phyloP scores from a whole-genome alignment of 2,888 invertebrate genomes.

The Lepidochrysops patricia region DNA sequence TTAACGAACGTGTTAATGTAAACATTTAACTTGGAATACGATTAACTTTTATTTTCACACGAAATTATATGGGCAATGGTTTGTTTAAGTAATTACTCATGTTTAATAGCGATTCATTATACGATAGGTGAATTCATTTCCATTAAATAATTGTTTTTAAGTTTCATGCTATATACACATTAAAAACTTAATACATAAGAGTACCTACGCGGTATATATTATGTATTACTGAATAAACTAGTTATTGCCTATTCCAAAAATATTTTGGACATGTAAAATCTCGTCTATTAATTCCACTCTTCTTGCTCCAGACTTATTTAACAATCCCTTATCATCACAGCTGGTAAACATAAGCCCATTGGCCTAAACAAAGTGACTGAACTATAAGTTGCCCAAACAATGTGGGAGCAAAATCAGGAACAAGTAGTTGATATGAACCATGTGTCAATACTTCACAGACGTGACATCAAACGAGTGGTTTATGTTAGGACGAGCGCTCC shows the following conservation, averaged over 20 bases:
- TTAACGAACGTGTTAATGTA: background rate
- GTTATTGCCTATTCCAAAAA: background rate
- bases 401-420: background rate
- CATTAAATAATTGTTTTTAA: background rate
- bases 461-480: constrained; percentile 16
- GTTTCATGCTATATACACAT: no score
- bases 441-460: constrained; percentile 23
- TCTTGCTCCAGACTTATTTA: no score
- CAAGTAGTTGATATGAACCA: constrained; percentile 19
- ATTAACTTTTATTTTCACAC: constrained; percentile 1
- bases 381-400: background rate
- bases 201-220: no score
- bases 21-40: background rate
- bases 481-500: constrained; percentile 3
- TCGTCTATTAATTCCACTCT: no score
- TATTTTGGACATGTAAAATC: no score
- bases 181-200: no score
- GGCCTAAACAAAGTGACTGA: background rate
- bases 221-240: no score
- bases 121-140: background rate
- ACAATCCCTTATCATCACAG: no score
- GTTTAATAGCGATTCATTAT: background rate
- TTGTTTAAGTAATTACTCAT: background rate
- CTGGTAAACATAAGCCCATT: no score
- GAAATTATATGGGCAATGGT: background rate